Conservation (phyloP, 2,797 vertebrate species). For the Labeo calbasu region DNA sequence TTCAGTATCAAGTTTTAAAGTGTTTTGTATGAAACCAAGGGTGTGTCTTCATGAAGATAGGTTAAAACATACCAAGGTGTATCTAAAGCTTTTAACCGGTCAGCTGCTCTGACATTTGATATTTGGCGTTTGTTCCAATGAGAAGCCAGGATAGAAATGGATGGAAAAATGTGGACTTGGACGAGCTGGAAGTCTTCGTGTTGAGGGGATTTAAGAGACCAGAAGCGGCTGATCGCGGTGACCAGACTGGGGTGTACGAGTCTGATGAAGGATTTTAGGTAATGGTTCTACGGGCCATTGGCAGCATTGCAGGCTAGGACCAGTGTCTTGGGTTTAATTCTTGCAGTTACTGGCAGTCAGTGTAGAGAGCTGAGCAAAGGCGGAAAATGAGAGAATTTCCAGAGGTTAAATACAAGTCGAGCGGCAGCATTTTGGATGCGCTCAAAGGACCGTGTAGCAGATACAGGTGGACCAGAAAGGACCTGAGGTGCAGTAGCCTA, state of each 20-base stretch:
- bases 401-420: slow-evolving; percentile 50
- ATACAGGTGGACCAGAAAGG: slow-evolving; percentile 26
- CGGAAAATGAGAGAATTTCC: slow-evolving; percentile 49
- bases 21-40: background rate
- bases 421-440: slow-evolving; percentile 20
- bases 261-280: slow-evolving; percentile 43
- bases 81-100: background rate
- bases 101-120: background rate
- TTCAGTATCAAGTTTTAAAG: background rate
- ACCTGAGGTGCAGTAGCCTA: background rate
- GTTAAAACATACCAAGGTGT: background rate
- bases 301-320: slow-evolving; percentile 20
- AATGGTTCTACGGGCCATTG: slow-evolving; percentile 29
- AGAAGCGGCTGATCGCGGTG: slow-evolving; percentile 17
- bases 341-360: slow-evolving; percentile 24
- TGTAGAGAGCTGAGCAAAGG: slow-evolving; percentile 36
- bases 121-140: slow-evolving; percentile 1
- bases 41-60: background rate
- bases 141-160: background rate
- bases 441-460: slow-evolving; percentile 2
- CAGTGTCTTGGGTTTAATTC: slow-evolving; percentile 40
- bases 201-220: slow-evolving; percentile 22
- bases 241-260: slow-evolving; percentile 17
- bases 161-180: slow-evolving; percentile 21
- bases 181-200: background rate